These are phyloP conservation scores for Trachelus troglodyta DNA, from an alignment of 2,888 invertebrate genomes.

Conservation along the genomic window DNA sequence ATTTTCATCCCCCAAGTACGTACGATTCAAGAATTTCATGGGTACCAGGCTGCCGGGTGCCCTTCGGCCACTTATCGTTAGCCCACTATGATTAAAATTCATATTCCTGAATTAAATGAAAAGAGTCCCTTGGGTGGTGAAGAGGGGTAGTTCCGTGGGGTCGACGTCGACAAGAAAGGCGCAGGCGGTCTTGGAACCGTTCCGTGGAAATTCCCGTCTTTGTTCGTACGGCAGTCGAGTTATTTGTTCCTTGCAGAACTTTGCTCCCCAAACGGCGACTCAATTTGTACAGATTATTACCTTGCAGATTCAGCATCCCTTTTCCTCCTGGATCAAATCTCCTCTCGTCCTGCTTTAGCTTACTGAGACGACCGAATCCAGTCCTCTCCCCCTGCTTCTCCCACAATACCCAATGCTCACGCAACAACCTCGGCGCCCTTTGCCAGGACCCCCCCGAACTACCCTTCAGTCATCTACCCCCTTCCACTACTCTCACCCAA, in stretches of 20 bases:
- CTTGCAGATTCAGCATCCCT: slow-evolving; percentile 9
- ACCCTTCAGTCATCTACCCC: not conserved
- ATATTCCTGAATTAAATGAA: slow-evolving; percentile 22
- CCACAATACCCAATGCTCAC: not conserved
- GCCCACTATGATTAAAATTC: slow-evolving; percentile 17
- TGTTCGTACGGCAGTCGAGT: slow-evolving; percentile 18
- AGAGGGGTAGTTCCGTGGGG: not conserved
- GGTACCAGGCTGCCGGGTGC: not conserved
- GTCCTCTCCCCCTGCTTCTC: not conserved
- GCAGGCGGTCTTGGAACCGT: not conserved
- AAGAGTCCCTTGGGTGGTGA: slow-evolving; percentile 4
- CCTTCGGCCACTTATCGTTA: slow-evolving; percentile 1
- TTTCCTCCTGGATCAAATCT: not conserved
- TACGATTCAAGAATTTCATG: not conserved
- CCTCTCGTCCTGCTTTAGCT: not conserved
- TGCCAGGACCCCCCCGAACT: not conserved
- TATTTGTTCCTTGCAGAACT: slow-evolving; percentile 13
- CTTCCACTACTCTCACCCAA: not conserved
- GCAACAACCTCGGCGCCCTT: not conserved
- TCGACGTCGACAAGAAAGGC: not conserved
- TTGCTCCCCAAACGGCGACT: slow-evolving; percentile 16
- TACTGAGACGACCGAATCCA: not conserved
- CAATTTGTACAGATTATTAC: slow-evolving; percentile 25
- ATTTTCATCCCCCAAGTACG: not conserved
- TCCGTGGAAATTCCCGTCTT: slow-evolving; percentile 14